phyloP scores from a whole-genome alignment of 2,888 invertebrate species.

The Ernsta delagoae region DNA sequence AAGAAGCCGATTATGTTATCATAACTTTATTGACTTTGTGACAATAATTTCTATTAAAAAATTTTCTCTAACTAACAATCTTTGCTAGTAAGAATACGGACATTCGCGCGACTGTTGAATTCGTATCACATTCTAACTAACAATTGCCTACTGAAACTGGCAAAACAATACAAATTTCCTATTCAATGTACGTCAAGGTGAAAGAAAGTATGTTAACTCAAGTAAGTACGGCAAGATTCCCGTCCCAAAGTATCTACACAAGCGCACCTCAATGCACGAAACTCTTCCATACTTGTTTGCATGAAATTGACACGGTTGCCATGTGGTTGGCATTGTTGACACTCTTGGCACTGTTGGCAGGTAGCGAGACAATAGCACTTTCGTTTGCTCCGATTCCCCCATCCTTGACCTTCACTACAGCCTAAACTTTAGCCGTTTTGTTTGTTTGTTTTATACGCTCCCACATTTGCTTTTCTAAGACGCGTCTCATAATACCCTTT shows the following conservation, averaged over 20 bases:
- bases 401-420: conserved; percentile 19
- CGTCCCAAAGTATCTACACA: not conserved
- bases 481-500: not conserved
- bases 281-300: not conserved
- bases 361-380: conserved; percentile 16
- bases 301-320: conserved; percentile 26
- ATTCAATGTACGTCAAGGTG: conserved; percentile 5
- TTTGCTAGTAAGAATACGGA: too few relatives aligned
- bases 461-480: not conserved
- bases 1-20: too few relatives aligned
- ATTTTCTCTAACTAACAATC: not conserved
- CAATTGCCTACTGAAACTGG: not conserved
- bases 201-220: conserved; percentile 3
- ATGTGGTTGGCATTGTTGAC: not conserved
- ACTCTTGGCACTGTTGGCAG: not conserved
- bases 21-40: too few relatives aligned
- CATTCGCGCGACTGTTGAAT: too few relatives aligned
- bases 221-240: too few relatives aligned
- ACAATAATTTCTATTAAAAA: too few relatives aligned
- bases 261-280: not conserved
- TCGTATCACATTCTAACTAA: not conserved
- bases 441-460: not conserved
- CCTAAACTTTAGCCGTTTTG: not conserved
- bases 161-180: not conserved
- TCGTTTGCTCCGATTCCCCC: conserved; percentile 20